These are phyloP conservation scores for Phaedon cochleariae DNA, from an alignment of 2,888 invertebrate species.

Conservation along the genomic window DNA sequence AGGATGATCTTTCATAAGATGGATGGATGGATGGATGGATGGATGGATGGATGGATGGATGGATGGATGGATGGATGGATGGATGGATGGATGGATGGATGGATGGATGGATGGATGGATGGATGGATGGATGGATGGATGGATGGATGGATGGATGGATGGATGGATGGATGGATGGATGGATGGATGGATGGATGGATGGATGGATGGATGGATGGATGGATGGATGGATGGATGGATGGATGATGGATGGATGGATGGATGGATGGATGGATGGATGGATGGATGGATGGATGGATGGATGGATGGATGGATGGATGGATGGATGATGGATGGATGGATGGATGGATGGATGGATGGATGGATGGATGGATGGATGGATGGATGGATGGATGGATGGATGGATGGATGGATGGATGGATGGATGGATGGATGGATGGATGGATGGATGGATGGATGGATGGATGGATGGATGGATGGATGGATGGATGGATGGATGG, in stretches of 20 bases:
- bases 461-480: conserved; percentile 6
- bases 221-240: conserved; percentile 6
- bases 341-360: conserved; percentile 6
- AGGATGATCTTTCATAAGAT: conserved; percentile 3
- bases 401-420: too few relatives aligned
- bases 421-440: conserved; percentile 6
- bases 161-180: conserved; percentile 6
- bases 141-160: conserved; percentile 6
- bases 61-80: conserved; percentile 2
- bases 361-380: conserved; percentile 6
- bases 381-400: too few relatives aligned
- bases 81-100: conserved; percentile 6
- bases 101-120: not conserved
- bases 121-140: conserved; percentile 6
- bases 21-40: conserved; percentile 6
- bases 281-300: too few relatives aligned
- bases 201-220: not conserved
- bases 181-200: too few relatives aligned
- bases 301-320: too few relatives aligned
- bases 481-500: conserved; percentile 6
- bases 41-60: conserved; percentile 3
- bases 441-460: conserved; percentile 6
- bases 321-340: too few relatives aligned
- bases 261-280: not conserved
- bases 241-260: conserved; percentile 6